phyloP scores from a whole-genome alignment of 2,797 vertebrate species.

The Babyrousa celebensis region DNA sequence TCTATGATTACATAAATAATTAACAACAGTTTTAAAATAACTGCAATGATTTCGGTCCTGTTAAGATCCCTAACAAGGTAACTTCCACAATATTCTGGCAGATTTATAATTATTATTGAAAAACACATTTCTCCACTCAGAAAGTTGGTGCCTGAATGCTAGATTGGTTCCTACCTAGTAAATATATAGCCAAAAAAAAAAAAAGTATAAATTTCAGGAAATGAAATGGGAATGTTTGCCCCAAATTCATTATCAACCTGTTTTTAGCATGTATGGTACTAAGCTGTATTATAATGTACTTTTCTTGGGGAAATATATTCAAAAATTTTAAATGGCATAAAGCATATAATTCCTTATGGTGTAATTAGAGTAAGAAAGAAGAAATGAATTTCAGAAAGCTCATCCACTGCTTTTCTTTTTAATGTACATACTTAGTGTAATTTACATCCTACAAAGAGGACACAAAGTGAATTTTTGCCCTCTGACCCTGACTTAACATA shows the following conservation, averaged over 20 bases:
- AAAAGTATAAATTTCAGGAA: neutral
- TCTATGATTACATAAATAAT: slow-evolving; percentile 68
- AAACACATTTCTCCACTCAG: slow-evolving; percentile 55
- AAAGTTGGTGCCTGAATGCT: slow-evolving; percentile 54
- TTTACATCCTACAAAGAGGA: slow-evolving; percentile 26
- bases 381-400: slow-evolving; percentile 33
- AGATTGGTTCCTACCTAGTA: neutral
- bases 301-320: slow-evolving; percentile 16
- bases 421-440: slow-evolving; percentile 28
- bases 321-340: slow-evolving; percentile 37
- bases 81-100: slow-evolving; percentile 18
- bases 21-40: slow-evolving; percentile 66
- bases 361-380: slow-evolving; percentile 34
- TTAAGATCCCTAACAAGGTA: slow-evolving; percentile 16
- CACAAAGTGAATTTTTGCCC: slow-evolving; percentile 72
- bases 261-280: neutral
- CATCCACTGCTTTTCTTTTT: neutral
- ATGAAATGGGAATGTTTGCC: slow-evolving; percentile 22
- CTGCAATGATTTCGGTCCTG: slow-evolving; percentile 27
- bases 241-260: slow-evolving; percentile 25
- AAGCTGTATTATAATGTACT: neutral
- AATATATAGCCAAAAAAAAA: neutral
- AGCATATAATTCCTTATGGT: neutral
- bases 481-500: slow-evolving; percentile 77
- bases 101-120: slow-evolving; percentile 35